Evolutionary conservation across 1,140 invertebrate species (phyloP), one percentile per base, ranked within the genome.

Genomic region (Tetramorium alpestre): DNA sequence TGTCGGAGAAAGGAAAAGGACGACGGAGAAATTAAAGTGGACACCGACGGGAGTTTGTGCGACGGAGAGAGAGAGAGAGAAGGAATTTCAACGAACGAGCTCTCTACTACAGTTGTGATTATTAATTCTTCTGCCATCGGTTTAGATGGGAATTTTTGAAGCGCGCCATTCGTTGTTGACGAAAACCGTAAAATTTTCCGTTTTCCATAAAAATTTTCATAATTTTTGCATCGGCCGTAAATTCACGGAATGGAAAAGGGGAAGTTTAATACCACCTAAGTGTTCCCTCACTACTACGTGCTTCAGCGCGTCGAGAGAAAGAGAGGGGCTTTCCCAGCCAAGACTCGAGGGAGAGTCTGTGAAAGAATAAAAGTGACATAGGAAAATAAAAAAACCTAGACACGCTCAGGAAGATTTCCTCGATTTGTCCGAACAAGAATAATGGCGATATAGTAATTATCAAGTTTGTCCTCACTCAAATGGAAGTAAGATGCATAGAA

Each of bases 391-490:
- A 73, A 47, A 60, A 4, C n/a, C 18, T 47, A 8, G 65, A 72
- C 51, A 11, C 62, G n/a, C 16, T 13, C 16, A n/a, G 41, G 3
- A 84, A 25, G 28, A 75, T 84, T 60, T 84, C 7, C 41, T 47
- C 54, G 38, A 58, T 41, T 73, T 47, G 56, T 60, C 13, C 13
- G 28, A 47, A 25, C 18, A 70, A 25, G 18, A 25, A 44, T 7
- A 56, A 41, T 7, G 18, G 44, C n/a, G 82, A 64, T 56, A 11
- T 72, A 62, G 60, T 76, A 89, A 89, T 89, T 86, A 82, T 89
- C 47, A 58, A 58, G 69, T 56, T 58, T 41, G 60, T 51, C 18
- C 16, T 81, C n/a, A 56, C 33, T 41, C 38, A n/a, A n/a, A 47
- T 8, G 49, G 2, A 49, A 70, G 51, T 72, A 47, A 60, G 25